These are phyloP conservation scores for Chloebia gouldiae DNA, from an alignment of 2,113 vertebrate genomes.

Conservation along the genomic window DNA sequence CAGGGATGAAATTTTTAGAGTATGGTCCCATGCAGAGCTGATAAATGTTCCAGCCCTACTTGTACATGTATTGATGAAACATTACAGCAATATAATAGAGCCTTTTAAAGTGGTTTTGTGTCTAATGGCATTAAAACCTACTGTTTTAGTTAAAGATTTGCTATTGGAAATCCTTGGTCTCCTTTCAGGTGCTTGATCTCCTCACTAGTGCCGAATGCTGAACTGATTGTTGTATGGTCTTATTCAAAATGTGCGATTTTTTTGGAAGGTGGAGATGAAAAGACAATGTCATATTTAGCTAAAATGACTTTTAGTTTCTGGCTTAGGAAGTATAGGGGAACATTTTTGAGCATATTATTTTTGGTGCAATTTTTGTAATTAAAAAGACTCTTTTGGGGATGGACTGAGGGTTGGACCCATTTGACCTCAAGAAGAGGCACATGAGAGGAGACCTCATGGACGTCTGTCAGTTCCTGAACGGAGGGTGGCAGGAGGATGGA, in stretches of 20 bases:
- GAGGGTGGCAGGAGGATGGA: background rate
- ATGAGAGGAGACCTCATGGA: fast-evolving
- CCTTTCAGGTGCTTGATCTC: background rate
- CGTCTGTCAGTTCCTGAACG: no score
- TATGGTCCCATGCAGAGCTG: background rate
- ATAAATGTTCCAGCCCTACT: background rate
- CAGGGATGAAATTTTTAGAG: background rate
- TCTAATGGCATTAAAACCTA: background rate
- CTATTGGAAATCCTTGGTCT: background rate
- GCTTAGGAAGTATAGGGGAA: background rate
- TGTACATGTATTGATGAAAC: fast-evolving
- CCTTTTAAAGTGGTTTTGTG: background rate
- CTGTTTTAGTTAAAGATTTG: background rate
- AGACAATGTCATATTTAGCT: background rate
- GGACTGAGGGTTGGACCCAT: background rate
- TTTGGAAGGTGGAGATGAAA: background rate
- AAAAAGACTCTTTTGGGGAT: background rate
- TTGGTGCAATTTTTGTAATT: background rate
- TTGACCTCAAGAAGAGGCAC: fast-evolving
- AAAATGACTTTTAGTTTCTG: background rate
- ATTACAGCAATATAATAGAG: background rate
- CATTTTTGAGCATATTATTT: background rate
- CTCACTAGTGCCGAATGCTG: background rate
- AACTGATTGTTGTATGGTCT: background rate
- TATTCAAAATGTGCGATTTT: background rate